Percentiles rank a stretch among this genome's conserved stretches.
These are phyloP conservation scores for Cryptotis parvus DNA, from an alignment of 2,113 vertebrate genomes.

Conservation along the genomic window DNA sequence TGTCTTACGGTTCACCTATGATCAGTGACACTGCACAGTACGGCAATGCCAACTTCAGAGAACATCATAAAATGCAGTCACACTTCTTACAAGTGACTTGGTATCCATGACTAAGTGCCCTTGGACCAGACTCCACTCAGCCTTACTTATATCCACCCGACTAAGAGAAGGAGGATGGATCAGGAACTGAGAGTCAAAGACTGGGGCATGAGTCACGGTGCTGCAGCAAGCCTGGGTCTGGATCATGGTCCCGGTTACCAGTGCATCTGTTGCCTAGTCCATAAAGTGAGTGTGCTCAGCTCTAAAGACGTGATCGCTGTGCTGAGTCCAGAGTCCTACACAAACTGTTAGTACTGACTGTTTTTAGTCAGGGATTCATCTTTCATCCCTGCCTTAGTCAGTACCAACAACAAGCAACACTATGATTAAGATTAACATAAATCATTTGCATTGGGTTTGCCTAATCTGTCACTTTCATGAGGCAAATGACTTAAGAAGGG, in stretches of 20 bases:
- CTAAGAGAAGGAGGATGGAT: background rate
- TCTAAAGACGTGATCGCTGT: conserved; percentile 25
- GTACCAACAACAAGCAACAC: background rate
- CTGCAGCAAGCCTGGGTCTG: background rate
- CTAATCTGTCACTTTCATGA: conserved; percentile 27
- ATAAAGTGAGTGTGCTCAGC: background rate
- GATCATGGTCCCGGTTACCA: background rate
- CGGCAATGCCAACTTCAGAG: conserved; percentile 27
- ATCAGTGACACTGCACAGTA: background rate
- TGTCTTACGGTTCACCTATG: background rate
- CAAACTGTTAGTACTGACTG: conserved; percentile 10
- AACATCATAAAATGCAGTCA: conserved; percentile 31
- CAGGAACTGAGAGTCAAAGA: background rate
- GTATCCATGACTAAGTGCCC: background rate
- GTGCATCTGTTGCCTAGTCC: background rate
- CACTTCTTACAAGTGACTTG: background rate
- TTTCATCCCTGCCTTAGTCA: conserved; percentile 11
- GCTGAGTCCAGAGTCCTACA: background rate
- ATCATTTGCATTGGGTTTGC: background rate
- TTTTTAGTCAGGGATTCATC: conserved; percentile 5
- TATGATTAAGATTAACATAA: background rate
- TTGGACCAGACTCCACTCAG: background rate
- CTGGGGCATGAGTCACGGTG: background rate
- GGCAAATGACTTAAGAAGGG: conserved; percentile 27
- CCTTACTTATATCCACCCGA: background rate